These are phyloP conservation scores for Hyposmocoma kahamanoa DNA, from an alignment of 1,140 invertebrate species.

Conservation along the genomic window DNA sequence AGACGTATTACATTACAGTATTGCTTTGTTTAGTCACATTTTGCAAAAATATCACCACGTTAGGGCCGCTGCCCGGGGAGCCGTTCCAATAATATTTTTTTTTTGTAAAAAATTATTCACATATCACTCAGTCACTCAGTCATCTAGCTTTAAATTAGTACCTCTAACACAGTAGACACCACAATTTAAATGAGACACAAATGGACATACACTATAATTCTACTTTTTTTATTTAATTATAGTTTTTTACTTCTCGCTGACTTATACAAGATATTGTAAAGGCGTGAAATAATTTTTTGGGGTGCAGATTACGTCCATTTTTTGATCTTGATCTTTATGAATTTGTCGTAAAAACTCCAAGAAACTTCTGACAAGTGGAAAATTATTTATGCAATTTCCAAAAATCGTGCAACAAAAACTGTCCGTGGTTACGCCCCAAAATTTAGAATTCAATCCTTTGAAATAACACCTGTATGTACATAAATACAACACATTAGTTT, in stretches of 20 bases:
- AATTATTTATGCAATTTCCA: too few species aligned
- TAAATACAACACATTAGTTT: too few species aligned
- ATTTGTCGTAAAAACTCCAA: too few species aligned
- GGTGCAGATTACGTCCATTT: too few species aligned
- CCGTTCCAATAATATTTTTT: constrained; percentile 18
- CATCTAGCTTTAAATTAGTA: constrained; percentile 63
- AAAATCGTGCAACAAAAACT: too few species aligned
- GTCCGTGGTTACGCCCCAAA: too few species aligned
- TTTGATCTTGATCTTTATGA: too few species aligned
- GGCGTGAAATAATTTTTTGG: too few species aligned
- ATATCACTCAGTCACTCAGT: constrained; percentile 56
- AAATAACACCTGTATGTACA: too few species aligned
- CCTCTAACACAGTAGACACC: constrained; percentile 70
- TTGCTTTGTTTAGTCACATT: constrained; percentile 80
- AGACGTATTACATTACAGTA: constrained; percentile 79
- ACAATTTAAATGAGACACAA: constrained; percentile 71
- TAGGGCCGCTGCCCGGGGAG: constrained; percentile 21
- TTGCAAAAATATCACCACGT: constrained; percentile 79
- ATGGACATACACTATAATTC: constrained; percentile 66
- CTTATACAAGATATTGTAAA: constrained; percentile 22
- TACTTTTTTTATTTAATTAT: constrained; percentile 49
- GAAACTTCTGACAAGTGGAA: too few species aligned
- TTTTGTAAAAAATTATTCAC: constrained; percentile 67
- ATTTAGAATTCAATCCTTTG: too few species aligned
- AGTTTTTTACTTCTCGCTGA: constrained; percentile 47